Percentiles rank a stretch among this genome's conserved stretches.
phyloP scores from a whole-genome alignment of 2,888 invertebrate species.

The Netelia melanura region DNA sequence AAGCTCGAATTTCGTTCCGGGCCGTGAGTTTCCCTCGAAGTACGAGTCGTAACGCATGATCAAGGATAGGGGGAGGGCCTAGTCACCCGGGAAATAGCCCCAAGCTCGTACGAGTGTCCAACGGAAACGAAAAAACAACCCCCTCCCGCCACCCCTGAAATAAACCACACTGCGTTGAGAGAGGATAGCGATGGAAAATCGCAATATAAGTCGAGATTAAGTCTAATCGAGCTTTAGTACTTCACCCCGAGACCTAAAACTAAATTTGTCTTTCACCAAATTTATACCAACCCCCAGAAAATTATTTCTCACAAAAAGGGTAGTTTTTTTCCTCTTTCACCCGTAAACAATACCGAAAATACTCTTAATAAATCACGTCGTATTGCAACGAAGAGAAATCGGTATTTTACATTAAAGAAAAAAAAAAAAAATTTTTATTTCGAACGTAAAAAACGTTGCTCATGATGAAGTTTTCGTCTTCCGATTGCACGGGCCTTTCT shows the following conservation, averaged over 20 bases:
- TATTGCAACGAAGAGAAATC: slow-evolving; percentile 21
- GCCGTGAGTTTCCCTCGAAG: slow-evolving; percentile 72
- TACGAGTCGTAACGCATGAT: slow-evolving; percentile 81
- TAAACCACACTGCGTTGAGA: slow-evolving; percentile 29
- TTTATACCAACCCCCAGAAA: slow-evolving; percentile 40
- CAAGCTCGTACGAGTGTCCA: slow-evolving; percentile 49
- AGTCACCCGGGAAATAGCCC: slow-evolving; percentile 71
- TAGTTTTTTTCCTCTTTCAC: not conserved
- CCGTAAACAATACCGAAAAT: not conserved
- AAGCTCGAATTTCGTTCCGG: slow-evolving; percentile 68
- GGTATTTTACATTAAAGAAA: slow-evolving; percentile 7
- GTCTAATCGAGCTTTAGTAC: slow-evolving; percentile 81
- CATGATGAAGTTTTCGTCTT: not conserved
- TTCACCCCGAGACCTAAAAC: slow-evolving; percentile 8
- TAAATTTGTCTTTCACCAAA: slow-evolving; percentile 2
- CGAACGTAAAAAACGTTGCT: not conserved
- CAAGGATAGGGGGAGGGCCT: slow-evolving; percentile 62
- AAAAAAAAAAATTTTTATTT: slow-evolving; percentile 15
- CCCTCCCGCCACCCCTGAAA: not conserved
- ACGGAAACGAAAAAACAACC: slow-evolving; percentile 39
- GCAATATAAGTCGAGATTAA: slow-evolving; percentile 82
- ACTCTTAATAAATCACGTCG: not conserved
- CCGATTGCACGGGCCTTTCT: not conserved
- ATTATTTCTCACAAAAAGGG: slow-evolving; percentile 33
- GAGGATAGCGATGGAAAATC: slow-evolving; percentile 65